Conservation (phyloP, 2,113 vertebrate genomes). For the Myrmecobius fasciatus region DNA sequence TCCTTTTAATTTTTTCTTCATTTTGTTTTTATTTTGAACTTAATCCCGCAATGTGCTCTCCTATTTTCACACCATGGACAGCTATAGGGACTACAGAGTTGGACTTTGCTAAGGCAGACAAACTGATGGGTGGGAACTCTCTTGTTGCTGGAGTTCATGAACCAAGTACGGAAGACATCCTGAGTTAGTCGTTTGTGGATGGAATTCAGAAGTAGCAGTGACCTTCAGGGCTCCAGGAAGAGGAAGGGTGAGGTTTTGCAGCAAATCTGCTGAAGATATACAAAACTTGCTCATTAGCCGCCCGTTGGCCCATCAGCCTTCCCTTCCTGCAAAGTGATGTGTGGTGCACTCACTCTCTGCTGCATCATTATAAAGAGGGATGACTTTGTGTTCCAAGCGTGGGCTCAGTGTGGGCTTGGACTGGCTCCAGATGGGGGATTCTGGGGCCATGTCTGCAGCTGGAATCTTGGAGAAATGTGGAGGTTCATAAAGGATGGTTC, state of each 20-base stretch:
- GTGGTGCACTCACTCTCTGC: background rate
- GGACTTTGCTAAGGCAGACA: background rate
- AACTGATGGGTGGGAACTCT: background rate
- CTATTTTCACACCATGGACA: background rate
- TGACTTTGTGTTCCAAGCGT: background rate
- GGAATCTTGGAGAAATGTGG: background rate
- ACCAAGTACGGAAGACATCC: background rate
- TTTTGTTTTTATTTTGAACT: background rate
- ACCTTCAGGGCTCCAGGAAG: slow-evolving; percentile 66
- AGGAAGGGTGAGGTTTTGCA: slow-evolving; percentile 67
- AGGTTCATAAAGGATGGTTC: background rate
- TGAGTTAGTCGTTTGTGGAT: background rate
- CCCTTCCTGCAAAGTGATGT: slow-evolving; percentile 72
- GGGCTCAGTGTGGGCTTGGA: background rate
- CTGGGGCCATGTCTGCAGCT: background rate
- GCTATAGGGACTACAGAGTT: background rate
- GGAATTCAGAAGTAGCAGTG: slow-evolving; percentile 30
- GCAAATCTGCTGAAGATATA: slow-evolving; percentile 66
- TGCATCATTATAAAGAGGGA: background rate
- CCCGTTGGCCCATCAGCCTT: slow-evolving; percentile 56
- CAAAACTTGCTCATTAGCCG: slow-evolving; percentile 47
- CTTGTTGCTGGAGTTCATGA: background rate
- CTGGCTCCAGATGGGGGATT: background rate
- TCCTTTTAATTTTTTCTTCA: background rate
- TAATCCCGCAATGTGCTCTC: background rate